Evolutionary conservation across 2,113 vertebrate genomes (phyloP).

Genomic region (Ibidorhyncha struthersii): DNA sequence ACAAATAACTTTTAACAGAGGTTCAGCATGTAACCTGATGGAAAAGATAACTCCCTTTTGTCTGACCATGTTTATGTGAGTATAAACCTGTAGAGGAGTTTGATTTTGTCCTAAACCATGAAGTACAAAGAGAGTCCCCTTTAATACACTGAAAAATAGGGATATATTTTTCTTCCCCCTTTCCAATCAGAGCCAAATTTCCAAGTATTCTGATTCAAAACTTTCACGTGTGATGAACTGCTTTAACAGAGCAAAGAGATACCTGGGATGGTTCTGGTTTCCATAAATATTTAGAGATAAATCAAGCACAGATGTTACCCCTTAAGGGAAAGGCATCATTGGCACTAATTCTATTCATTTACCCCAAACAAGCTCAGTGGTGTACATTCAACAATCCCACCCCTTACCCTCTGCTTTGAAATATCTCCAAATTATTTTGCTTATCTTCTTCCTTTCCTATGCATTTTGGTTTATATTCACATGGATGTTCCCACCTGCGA

Average conservation of each 20-base stretch:
- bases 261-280: not conserved
- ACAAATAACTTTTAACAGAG: not conserved
- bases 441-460: not conserved
- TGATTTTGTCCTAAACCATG: not conserved
- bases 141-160: not conserved
- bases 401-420: not conserved
- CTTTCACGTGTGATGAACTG: not conserved
- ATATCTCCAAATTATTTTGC: not conserved
- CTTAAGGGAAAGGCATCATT: not conserved
- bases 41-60: not conserved
- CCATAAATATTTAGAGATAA: not conserved
- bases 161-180: not conserved
- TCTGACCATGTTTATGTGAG: not conserved
- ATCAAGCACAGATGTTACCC: not conserved
- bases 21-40: not conserved
- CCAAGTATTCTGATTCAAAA: not conserved
- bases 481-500: not conserved
- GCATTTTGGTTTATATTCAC: not conserved
- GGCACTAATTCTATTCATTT: not conserved
- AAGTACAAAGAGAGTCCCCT: not conserved
- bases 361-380: not conserved
- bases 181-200: not conserved
- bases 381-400: not conserved
- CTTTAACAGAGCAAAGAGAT: not conserved
- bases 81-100: not conserved